phyloP scores from a whole-genome alignment of 2,113 vertebrate species.

The Eudyptes chrysolophus region DNA sequence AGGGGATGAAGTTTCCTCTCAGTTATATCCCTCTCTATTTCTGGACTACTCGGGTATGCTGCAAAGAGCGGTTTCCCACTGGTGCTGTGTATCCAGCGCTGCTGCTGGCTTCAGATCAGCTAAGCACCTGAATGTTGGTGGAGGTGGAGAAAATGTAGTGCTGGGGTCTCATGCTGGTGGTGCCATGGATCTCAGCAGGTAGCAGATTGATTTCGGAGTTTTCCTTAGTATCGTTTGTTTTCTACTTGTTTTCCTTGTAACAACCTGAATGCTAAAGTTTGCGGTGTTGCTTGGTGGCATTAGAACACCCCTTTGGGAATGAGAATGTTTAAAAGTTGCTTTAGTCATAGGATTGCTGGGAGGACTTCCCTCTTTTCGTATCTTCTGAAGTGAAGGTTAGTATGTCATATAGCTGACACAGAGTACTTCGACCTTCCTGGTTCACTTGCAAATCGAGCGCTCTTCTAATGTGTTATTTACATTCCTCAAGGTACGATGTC shows the following conservation, averaged over 20 bases:
- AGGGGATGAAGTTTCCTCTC: background rate
- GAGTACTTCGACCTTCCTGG: background rate
- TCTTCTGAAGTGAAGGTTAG: background rate
- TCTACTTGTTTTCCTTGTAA: background rate
- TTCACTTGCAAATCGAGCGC: background rate
- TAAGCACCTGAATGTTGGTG: background rate
- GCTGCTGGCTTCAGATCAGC: background rate
- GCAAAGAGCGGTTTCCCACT: background rate
- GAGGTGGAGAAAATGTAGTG: background rate
- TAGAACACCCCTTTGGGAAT: background rate
- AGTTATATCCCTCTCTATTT: background rate
- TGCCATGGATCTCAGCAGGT: background rate
- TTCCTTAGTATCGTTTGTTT: background rate
- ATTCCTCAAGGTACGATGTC: background rate
- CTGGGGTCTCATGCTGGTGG: background rate
- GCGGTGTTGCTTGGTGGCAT: fast-evolving
- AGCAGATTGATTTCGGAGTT: background rate
- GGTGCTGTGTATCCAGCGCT: background rate
- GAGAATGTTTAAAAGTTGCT: background rate
- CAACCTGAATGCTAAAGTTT: background rate
- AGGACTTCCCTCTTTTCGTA: background rate
- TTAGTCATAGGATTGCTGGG: background rate
- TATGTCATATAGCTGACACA: background rate
- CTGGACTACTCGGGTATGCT: background rate
- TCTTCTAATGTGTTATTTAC: background rate